A percentile compares a stretch with the other conserved stretches of the same genome.
Conservation (phyloP, 2,888 invertebrate species). For the Xylocampa areola region DNA sequence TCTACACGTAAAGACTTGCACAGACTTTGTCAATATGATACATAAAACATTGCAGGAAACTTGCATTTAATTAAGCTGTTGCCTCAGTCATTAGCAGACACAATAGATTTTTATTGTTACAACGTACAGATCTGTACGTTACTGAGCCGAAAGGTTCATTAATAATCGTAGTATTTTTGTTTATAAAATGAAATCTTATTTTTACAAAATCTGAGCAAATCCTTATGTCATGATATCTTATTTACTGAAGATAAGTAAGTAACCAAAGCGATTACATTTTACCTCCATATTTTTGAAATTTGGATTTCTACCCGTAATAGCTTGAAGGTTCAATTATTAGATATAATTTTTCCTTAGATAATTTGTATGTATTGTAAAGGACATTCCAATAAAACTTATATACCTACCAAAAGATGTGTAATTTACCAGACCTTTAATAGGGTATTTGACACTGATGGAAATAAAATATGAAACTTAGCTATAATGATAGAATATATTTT, state of each 20-base stretch:
- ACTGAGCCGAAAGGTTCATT: too few relatives aligned
- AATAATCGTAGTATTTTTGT: not conserved
- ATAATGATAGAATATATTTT: too few relatives aligned
- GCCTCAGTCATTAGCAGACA: too few relatives aligned
- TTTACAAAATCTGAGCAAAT: conserved; percentile 42
- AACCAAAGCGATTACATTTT: conserved; percentile 80
- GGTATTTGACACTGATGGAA: not conserved
- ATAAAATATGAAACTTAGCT: not conserved
- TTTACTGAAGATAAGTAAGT: conserved; percentile 55
- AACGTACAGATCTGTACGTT: too few relatives aligned
- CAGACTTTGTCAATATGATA: conserved; percentile 45
- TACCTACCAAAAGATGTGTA: conserved; percentile 72
- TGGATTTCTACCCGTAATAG: conserved; percentile 60
- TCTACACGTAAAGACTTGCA: conserved; percentile 34
- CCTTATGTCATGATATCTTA: conserved; percentile 33
- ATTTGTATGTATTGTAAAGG: conserved; percentile 77
- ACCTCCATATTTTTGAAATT: conserved; percentile 75
- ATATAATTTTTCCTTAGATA: conserved; percentile 71
- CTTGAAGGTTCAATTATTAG: conserved; percentile 66
- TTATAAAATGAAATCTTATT: not conserved
- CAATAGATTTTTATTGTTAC: too few relatives aligned
- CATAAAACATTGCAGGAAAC: too few relatives aligned
- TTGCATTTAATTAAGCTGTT: too few relatives aligned
- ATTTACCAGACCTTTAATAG: conserved; percentile 16
- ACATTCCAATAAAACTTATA: conserved; percentile 85